Conservation (phyloP, 1,140 invertebrate species). For the Helicoverpa zea region DNA sequence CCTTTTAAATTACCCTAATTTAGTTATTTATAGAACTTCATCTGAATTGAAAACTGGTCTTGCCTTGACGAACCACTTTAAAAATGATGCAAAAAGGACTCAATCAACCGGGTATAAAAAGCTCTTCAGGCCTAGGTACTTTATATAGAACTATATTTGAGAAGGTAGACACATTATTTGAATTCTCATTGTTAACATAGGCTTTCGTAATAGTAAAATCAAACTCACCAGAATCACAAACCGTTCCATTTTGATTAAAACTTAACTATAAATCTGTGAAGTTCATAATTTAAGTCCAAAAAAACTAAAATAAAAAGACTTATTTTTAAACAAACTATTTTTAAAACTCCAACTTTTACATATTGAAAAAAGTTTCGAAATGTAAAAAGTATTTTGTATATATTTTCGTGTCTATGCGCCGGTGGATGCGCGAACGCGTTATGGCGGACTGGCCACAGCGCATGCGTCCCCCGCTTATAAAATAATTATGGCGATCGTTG, state of each 20-base stretch:
- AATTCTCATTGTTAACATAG: no score
- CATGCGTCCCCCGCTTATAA: slow-evolving; percentile 73
- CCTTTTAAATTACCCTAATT: background rate
- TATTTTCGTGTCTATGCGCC: slow-evolving; percentile 48
- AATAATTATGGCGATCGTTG: slow-evolving; percentile 79
- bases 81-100: slow-evolving; percentile 4
- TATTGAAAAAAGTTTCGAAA: slow-evolving; percentile 21
- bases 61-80: background rate
- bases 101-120: background rate
- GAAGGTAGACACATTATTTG: no score
- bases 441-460: slow-evolving; percentile 67
- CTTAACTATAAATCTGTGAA: slow-evolving; percentile 20
- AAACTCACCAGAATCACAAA: slow-evolving; percentile 55
- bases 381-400: slow-evolving; percentile 37
- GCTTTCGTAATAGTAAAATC: background rate
- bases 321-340: slow-evolving; percentile 14
- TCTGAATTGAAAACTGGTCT: slow-evolving; percentile 6
- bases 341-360: slow-evolving; percentile 50
- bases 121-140: background rate
- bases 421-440: slow-evolving; percentile 62
- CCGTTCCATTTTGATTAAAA: slow-evolving; percentile 55
- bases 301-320: background rate
- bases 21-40: background rate
- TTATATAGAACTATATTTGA: background rate
- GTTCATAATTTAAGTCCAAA: slow-evolving; percentile 33